These are phyloP conservation scores for Anniella stebbinsi DNA, from an alignment of 2,797 vertebrate genomes.

Conservation along the genomic window DNA sequence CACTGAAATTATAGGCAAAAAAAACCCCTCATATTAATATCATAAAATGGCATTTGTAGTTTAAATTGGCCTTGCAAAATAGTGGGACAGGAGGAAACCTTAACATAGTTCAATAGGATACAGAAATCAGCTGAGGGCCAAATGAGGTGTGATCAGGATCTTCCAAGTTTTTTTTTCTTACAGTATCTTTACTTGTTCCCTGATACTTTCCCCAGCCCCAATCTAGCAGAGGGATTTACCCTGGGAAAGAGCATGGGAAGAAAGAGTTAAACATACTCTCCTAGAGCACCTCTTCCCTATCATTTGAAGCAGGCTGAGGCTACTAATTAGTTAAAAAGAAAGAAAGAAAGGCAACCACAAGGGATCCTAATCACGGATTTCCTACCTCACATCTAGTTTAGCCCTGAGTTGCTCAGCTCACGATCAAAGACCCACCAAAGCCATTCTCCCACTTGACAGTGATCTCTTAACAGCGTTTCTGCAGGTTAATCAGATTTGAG, in stretches of 20 bases:
- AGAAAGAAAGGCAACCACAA: neutral
- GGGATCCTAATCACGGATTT: neutral
- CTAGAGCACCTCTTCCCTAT: neutral
- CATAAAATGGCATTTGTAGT: neutral
- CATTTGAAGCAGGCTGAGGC: neutral
- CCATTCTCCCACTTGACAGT: neutral
- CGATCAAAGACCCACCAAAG: neutral
- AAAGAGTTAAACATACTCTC: neutral
- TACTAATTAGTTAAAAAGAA: neutral
- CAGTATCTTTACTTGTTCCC: too few species aligned
- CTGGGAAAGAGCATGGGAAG: neutral
- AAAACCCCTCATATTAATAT: neutral
- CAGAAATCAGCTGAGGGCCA: neutral
- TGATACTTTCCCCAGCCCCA: too few species aligned
- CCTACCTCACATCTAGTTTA: neutral
- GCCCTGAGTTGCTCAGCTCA: neutral
- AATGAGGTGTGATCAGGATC: neutral
- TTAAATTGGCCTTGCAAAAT: neutral
- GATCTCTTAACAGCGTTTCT: neutral
- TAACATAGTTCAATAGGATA: neutral
- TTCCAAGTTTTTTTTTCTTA: neutral
- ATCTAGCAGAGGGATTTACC: neutral
- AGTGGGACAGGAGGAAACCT: neutral
- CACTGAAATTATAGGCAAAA: neutral
- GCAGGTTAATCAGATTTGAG: neutral